Evolutionary conservation across 2,797 vertebrate genomes (phyloP), one percentile per base, ranked within the genome.

Genomic region (Spinus olivaceus): DNA sequence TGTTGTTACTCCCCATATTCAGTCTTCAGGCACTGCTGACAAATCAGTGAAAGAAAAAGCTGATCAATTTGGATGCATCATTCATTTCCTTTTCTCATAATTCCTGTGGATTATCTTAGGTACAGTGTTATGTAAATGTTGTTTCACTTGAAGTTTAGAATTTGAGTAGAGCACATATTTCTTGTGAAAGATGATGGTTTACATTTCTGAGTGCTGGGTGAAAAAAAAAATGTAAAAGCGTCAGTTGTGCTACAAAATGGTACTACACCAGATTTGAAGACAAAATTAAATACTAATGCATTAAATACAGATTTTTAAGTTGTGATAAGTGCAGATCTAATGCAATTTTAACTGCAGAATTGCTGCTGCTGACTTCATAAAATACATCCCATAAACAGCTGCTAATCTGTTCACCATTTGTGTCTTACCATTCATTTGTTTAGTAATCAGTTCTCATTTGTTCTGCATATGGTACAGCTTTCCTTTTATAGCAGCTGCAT

Each of bases 381-480:
- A 95, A 94, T 81, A 16, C 9, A 33, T 73, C 51, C 18, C 70
- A 64, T 94, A 90, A 96, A 71, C 87, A 95, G 77, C 77, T 95
- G 92, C 60, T 96, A 95, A 91, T 92, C 94, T 92, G 27, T 86
- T 97, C 87, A 50, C 50, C 65, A 56, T 94, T 94, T 90, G 32
- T 92, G 66, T 94, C 76, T 81, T 95, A 90, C 54, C 69, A 73
- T 86, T 94, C 63, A 66, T 94, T 96, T 94, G 61, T 95, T 92
- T 92, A 86, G 86, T 95, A 94, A 96, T 92, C 88, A 91, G 88
- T 92, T 96, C 86, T 91, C 54, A 74, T 95, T 95, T 95, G 71
- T 95, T 89, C 88, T 93, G 49, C 91, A 87, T 95, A 92, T 86
- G 78, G 70, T 85, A 65, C 66, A 82, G 56, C 61, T 94, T 94